These are phyloP conservation scores for Chrysodeixis includens DNA, from an alignment of 2,888 invertebrate species.

Conservation along the genomic window DNA sequence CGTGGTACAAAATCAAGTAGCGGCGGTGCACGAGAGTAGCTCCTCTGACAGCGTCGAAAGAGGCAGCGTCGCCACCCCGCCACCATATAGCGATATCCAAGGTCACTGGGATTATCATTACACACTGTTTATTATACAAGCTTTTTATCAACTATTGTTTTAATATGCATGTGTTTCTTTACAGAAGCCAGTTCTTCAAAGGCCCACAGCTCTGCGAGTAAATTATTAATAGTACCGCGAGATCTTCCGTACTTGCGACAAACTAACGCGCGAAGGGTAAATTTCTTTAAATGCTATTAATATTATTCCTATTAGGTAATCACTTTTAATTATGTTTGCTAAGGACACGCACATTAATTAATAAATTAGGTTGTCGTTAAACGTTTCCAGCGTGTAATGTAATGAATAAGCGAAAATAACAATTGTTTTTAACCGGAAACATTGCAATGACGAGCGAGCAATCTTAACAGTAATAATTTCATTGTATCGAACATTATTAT, in stretches of 20 bases:
- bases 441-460: slow-evolving; percentile 34
- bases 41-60: slow-evolving; percentile 70
- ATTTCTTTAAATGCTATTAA: slow-evolving; percentile 37
- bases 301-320: slow-evolving; percentile 8
- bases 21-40: slow-evolving; percentile 71
- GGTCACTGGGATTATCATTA: slow-evolving; percentile 64
- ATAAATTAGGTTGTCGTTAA: slow-evolving; percentile 15
- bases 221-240: slow-evolving; percentile 84
- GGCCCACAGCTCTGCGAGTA: slow-evolving; percentile 76
- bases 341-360: not conserved
- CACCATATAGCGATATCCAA: slow-evolving; percentile 79
- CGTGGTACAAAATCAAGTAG: slow-evolving; percentile 64
- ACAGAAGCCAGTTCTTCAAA: slow-evolving; percentile 84
- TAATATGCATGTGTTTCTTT: slow-evolving; percentile 49
- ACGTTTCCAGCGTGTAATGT: slow-evolving; percentile 9
- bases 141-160: slow-evolving; percentile 14
- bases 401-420: slow-evolving; percentile 26
- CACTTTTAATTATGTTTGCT: slow-evolving; percentile 1
- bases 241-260: slow-evolving; percentile 87
- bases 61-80: slow-evolving; percentile 70
- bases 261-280: slow-evolving; percentile 87
- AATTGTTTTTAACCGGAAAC: slow-evolving; percentile 29
- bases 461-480: slow-evolving; percentile 44
- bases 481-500: slow-evolving; percentile 52
- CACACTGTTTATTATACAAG: slow-evolving; percentile 20